Conservation (phyloP, 2,113 vertebrate genomes). For the Euleptes europaea region DNA sequence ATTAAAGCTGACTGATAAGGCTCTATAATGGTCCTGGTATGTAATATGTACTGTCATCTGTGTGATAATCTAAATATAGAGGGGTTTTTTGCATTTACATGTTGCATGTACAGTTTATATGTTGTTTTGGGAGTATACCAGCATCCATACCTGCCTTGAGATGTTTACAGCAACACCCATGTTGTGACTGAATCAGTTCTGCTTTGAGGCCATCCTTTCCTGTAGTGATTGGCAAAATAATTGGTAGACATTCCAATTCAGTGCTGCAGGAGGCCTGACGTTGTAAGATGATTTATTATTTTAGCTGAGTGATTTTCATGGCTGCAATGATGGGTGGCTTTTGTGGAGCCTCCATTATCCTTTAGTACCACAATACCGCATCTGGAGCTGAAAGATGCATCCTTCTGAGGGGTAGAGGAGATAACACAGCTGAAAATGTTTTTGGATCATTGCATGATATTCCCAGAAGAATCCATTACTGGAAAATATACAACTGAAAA, state of each 20-base stretch:
- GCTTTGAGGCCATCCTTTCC: slow-evolving; percentile 43
- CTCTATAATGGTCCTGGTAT: not conserved
- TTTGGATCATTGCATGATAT: slow-evolving; percentile 45
- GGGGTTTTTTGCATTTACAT: not conserved
- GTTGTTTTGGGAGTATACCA: slow-evolving; percentile 42
- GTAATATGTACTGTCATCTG: not conserved
- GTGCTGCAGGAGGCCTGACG: slow-evolving; percentile 17
- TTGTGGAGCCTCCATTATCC: slow-evolving; percentile 34
- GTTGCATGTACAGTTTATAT: slow-evolving; percentile 20
- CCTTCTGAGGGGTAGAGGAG: slow-evolving; percentile 35
- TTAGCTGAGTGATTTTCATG: slow-evolving; percentile 64
- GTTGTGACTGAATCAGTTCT: slow-evolving; percentile 54
- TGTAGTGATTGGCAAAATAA: slow-evolving; percentile 57
- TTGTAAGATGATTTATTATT: slow-evolving; percentile 53
- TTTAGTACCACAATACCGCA: slow-evolving; percentile 13
- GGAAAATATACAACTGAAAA: slow-evolving; percentile 27
- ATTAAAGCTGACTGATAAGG: not conserved
- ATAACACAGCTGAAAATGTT: slow-evolving; percentile 55
- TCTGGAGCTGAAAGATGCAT: slow-evolving; percentile 51
- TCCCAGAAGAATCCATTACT: slow-evolving; percentile 42
- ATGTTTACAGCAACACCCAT: slow-evolving; percentile 36
- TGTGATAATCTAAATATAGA: not conserved
- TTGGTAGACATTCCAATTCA: slow-evolving; percentile 34
- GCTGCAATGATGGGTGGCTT: slow-evolving; percentile 35
- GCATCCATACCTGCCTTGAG: slow-evolving; percentile 27